Conservation (phyloP, 2,797 vertebrate species). For the Coregonus suidteri region DNA sequence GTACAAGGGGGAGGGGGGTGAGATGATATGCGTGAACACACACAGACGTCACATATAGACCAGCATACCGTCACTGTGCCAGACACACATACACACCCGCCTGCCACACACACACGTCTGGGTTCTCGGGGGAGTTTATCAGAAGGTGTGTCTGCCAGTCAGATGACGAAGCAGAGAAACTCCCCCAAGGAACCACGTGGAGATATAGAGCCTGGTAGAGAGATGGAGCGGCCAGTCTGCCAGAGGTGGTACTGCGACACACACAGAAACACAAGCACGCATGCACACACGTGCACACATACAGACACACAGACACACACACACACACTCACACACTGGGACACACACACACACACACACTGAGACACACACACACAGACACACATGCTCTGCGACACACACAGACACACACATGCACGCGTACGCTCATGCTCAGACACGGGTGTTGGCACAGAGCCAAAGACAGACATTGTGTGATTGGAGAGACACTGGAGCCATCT, state of each 20-base stretch:
- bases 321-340: no score
- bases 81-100: slow-evolving; percentile 18
- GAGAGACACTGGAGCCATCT: slow-evolving; percentile 11
- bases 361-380: slow-evolving; percentile 1
- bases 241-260: slow-evolving; percentile 51
- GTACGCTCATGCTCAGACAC: background rate
- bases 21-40: slow-evolving; percentile 49
- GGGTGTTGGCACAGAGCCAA: slow-evolving; percentile 43
- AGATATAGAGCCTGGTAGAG: slow-evolving; percentile 44
- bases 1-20: slow-evolving; percentile 28
- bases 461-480: slow-evolving; percentile 13
- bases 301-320: background rate
- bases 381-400: slow-evolving; percentile 24
- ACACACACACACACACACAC: slow-evolving; percentile 37
- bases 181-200: slow-evolving; percentile 55
- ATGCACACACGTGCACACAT: background rate
- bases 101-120: slow-evolving; percentile 32
- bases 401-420: no score
- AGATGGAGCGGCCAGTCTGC: slow-evolving; percentile 41
- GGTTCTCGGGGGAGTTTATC: slow-evolving; percentile 59
- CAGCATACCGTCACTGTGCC: background rate
- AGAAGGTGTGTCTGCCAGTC: slow-evolving; percentile 49
- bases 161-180: slow-evolving; percentile 58
- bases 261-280: slow-evolving; percentile 9
- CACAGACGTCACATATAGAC: slow-evolving; percentile 3